Percentiles rank a stretch among this genome's conserved stretches.
These are phyloP conservation scores for Dreissena polymorpha DNA, from an alignment of 1,140 invertebrate species.

Conservation along the genomic window DNA sequence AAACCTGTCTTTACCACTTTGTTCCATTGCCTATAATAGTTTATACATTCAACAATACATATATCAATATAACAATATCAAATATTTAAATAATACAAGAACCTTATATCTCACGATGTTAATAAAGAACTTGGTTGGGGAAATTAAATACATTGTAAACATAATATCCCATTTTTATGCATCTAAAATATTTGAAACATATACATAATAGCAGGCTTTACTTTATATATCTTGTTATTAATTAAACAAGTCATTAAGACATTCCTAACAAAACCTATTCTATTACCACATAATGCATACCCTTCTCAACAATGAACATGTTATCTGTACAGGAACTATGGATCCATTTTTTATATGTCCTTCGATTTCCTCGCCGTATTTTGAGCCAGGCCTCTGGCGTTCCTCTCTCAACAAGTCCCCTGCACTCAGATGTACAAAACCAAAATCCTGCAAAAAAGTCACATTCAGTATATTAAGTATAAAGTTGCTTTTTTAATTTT, in stretches of 20 bases:
- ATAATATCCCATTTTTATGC: too few relatives aligned
- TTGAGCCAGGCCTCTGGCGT: slow-evolving; percentile 89
- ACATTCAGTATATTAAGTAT: neutral
- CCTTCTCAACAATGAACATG: slow-evolving; percentile 94
- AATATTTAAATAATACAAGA: too few relatives aligned
- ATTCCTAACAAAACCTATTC: too few relatives aligned
- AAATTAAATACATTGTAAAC: too few relatives aligned
- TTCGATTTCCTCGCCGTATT: slow-evolving; percentile 96
- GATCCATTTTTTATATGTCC: slow-evolving; percentile 95
- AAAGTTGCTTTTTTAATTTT: too few relatives aligned
- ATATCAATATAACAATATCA: too few relatives aligned
- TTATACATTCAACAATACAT: neutral
- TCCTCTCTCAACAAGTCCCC: slow-evolving; percentile 98
- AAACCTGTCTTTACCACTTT: slow-evolving; percentile 86
- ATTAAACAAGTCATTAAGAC: too few relatives aligned
- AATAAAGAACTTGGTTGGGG: too few relatives aligned
- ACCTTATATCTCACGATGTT: too few relatives aligned
- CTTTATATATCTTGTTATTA: too few relatives aligned
- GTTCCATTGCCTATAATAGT: slow-evolving; percentile 86
- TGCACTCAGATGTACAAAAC: slow-evolving; percentile 98
- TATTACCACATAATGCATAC: slow-evolving; percentile 71
- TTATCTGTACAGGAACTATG: slow-evolving; percentile 99
- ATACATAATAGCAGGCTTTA: too few relatives aligned
- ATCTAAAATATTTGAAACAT: too few relatives aligned
- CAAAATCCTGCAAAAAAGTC: slow-evolving; percentile 85